These are phyloP conservation scores for Elmis aenea DNA, from an alignment of 2,888 invertebrate species.

Conservation along the genomic window DNA sequence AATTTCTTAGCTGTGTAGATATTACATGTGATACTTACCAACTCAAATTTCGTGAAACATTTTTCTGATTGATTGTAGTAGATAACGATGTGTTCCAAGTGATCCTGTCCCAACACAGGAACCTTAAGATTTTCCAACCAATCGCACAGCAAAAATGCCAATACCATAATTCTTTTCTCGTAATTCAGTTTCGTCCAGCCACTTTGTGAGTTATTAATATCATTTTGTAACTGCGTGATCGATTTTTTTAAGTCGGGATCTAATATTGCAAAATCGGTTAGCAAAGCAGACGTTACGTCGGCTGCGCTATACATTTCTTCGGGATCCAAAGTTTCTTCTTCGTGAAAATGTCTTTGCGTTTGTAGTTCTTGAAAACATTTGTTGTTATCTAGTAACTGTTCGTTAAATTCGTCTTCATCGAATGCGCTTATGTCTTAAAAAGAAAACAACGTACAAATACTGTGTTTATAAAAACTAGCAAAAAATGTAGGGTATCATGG, in stretches of 20 bases:
- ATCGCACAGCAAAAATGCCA: slow-evolving; percentile 63
- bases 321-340: slow-evolving; percentile 25
- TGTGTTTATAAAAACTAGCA: no score
- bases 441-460: no score
- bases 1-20: slow-evolving; percentile 4
- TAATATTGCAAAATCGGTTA: slow-evolving; percentile 55
- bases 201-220: slow-evolving; percentile 62
- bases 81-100: slow-evolving; percentile 62
- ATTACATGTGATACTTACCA: slow-evolving; percentile 47
- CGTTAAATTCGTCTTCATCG: slow-evolving; percentile 48
- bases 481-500: no score
- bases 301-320: slow-evolving; percentile 9
- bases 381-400: slow-evolving; percentile 49
- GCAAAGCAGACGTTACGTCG: slow-evolving; percentile 50
- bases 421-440: slow-evolving; percentile 37
- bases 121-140: slow-evolving; percentile 73
- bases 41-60: slow-evolving; percentile 56
- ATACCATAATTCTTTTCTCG: slow-evolving; percentile 59
- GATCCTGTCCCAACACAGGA: slow-evolving; percentile 61
- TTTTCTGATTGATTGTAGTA: slow-evolving; percentile 57
- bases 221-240: slow-evolving; percentile 53
- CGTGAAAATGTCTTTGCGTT: slow-evolving; percentile 42
- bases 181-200: slow-evolving; percentile 61
- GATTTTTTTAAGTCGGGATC: slow-evolving; percentile 52
- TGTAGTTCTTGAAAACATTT: slow-evolving; percentile 52